Conservation (phyloP, 2,888 invertebrate genomes). For the Leptopilina syphax region DNA sequence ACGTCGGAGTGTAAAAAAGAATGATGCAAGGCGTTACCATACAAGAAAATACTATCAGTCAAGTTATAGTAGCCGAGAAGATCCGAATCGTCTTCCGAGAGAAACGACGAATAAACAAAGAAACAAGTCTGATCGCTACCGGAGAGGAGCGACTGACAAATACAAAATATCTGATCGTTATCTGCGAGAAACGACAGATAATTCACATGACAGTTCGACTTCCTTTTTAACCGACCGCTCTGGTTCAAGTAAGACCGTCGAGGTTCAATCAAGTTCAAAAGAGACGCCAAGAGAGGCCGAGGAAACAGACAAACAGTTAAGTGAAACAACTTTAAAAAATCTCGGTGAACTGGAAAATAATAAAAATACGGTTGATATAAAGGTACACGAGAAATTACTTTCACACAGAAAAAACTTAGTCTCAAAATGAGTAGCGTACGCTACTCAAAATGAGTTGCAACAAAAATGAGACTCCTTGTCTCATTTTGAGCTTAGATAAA, state of each 20-base stretch:
- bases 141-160: no score
- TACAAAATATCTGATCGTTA: not conserved
- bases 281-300: not conserved
- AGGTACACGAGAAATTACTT: not conserved
- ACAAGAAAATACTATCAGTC: not conserved
- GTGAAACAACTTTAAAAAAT: conserved; percentile 11
- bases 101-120: not conserved
- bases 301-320: not conserved
- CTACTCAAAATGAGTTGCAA: no score
- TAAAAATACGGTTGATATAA: not conserved
- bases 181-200: not conserved
- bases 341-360: not conserved
- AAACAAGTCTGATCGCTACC: no score
- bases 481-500: no score
- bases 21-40: not conserved
- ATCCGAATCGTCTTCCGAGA: not conserved
- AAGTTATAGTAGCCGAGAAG: not conserved
- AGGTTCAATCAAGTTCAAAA: not conserved
- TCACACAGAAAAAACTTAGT: no score
- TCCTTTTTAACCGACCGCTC: not conserved
- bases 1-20: not conserved
- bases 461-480: no score
- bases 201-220: not conserved
- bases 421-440: no score
- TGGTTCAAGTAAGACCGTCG: not conserved